Percentiles rank a stretch among this genome's conserved stretches.
These are phyloP conservation scores for Trididemnum miniatum DNA, from an alignment of 23 tunicate genomes.

Conservation along the genomic window DNA sequence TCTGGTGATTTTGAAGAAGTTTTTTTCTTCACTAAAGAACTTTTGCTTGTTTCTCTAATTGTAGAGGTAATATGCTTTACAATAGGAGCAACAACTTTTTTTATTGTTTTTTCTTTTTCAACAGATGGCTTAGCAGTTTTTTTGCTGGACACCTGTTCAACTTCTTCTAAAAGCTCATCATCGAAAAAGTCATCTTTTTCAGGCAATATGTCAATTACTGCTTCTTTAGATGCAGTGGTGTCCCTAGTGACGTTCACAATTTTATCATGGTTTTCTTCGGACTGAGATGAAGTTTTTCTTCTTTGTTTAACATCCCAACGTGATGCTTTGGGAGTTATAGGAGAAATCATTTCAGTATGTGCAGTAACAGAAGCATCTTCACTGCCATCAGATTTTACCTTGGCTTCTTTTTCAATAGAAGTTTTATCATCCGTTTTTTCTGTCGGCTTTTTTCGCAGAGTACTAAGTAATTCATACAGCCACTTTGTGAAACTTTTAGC, in stretches of 20 bases:
- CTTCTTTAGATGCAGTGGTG: constrained; percentile 30
- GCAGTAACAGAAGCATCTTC: not conserved
- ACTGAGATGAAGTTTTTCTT: not conserved
- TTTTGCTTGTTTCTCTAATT: not conserved
- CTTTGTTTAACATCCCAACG: constrained; percentile 37
- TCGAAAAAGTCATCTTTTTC: constrained; percentile 48
- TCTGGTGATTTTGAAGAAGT: not conserved
- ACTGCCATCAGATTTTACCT: not conserved
- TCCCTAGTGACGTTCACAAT: not conserved
- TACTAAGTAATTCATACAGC: constrained; percentile 65
- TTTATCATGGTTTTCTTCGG: not conserved
- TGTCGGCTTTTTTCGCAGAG: constrained; percentile 23
- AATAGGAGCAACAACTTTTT: not conserved
- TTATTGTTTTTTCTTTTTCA: not conserved
- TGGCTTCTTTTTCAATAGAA: not conserved
- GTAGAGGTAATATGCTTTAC: not conserved
- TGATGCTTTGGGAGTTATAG: not conserved
- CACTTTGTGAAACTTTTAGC: constrained; percentile 84
- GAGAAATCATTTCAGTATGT: not conserved
- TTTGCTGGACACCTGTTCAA: not conserved
- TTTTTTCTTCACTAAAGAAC: not conserved
- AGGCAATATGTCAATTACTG: constrained; percentile 54
- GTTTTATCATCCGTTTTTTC: not conserved
- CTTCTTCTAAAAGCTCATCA: constrained; percentile 31
- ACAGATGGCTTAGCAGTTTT: not conserved